A percentile compares a stretch with the other conserved stretches of the same genome.
phyloP scores from a whole-genome alignment of 1,140 invertebrate genomes.

The Zophobas atratus region DNA sequence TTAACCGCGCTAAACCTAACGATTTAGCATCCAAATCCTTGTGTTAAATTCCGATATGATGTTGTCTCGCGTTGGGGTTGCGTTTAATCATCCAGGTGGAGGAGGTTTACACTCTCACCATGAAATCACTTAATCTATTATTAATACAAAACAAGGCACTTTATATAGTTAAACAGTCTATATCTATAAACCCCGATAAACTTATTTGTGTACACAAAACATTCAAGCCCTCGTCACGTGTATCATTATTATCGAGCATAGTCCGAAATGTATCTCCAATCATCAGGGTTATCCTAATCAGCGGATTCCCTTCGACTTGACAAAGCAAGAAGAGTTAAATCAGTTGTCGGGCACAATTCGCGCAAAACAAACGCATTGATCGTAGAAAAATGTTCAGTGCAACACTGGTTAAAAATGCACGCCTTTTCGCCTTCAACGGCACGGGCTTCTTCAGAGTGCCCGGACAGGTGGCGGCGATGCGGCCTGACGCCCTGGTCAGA shows the following conservation, averaged over 20 bases:
- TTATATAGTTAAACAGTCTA: conserved; percentile 32
- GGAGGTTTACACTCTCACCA: conserved; percentile 15
- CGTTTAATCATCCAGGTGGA: conserved; percentile 34
- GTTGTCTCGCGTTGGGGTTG: neutral
- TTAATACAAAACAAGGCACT: conserved; percentile 22
- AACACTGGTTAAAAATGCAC: conserved; percentile 47
- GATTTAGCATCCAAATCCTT: conserved; percentile 24
- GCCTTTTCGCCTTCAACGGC: conserved; percentile 55
- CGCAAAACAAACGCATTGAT: neutral
- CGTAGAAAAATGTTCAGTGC: conserved; percentile 50
- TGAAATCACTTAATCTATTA: conserved; percentile 30
- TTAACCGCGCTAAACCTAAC: neutral
- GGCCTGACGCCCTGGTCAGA: conserved; percentile 53
- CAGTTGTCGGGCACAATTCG: conserved; percentile 42
- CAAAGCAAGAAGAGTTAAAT: conserved; percentile 44
- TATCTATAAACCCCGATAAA: conserved; percentile 26
- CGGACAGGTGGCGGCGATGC: conserved; percentile 59
- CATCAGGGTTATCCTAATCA: conserved; percentile 53
- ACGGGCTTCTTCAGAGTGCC: conserved; percentile 60
- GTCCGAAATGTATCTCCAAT: conserved; percentile 50
- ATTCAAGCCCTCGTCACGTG: conserved; percentile 38
- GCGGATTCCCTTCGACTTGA: conserved; percentile 47
- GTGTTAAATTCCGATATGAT: conserved; percentile 9
- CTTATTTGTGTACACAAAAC: conserved; percentile 43
- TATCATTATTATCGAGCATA: conserved; percentile 39